phyloP scores from a whole-genome alignment of 2,888 invertebrate species.

The Teleogryllus oceanicus region DNA sequence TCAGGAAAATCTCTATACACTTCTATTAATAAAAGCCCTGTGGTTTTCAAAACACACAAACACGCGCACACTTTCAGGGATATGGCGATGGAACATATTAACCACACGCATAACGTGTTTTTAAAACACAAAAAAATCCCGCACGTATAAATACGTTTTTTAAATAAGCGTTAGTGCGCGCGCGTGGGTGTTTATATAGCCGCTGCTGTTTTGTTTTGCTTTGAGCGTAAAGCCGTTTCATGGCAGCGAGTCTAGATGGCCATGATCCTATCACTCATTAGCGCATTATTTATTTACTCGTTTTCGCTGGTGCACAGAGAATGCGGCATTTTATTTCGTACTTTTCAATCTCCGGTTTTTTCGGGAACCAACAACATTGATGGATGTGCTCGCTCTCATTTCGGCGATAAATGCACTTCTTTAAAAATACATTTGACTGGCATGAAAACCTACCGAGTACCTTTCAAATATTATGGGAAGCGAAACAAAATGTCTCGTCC shows the following conservation, averaged over 20 bases:
- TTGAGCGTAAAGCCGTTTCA: constrained; percentile 7
- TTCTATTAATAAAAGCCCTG: constrained; percentile 18
- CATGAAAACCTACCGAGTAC: too few species aligned
- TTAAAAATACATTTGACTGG: background rate
- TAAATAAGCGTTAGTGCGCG: constrained; percentile 2
- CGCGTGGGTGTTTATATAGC: background rate
- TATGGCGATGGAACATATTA: background rate
- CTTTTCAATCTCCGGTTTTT: background rate
- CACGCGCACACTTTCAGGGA: constrained; percentile 18
- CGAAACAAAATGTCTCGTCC: too few species aligned
- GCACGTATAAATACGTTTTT: constrained; percentile 12
- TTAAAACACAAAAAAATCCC: background rate
- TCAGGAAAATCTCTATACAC: constrained; percentile 18
- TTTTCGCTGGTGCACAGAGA: constrained; percentile 6
- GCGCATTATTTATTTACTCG: constrained; percentile 1
- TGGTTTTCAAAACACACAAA: constrained; percentile 18
- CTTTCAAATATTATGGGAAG: too few species aligned
- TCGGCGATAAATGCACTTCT: background rate
- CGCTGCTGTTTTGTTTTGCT: constrained; percentile 18
- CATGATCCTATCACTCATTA: constrained; percentile 18
- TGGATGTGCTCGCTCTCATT: background rate
- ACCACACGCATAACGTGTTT: constrained; percentile 10
- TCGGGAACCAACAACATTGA: background rate
- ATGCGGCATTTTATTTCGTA: background rate
- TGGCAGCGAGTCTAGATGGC: background rate